A percentile compares a stretch with the other conserved stretches of the same genome.
Conservation (phyloP, 1,140 invertebrate species). For the Mamestra configurata region DNA sequence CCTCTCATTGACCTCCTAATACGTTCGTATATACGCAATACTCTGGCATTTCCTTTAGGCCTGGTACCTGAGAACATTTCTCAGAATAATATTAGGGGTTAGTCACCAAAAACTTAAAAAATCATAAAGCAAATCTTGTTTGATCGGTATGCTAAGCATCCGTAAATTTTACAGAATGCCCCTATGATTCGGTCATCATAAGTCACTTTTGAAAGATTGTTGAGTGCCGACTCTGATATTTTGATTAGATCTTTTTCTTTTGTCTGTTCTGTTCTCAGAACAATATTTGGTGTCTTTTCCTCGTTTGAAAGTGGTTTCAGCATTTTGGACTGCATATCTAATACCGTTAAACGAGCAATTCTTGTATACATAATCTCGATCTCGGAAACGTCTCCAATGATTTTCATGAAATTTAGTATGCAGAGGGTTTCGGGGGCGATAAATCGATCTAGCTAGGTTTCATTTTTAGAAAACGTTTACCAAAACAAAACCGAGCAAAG, state of each 20-base stretch:
- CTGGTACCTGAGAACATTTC: conserved; percentile 59
- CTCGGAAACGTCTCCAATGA: too few relatives aligned
- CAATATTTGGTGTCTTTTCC: conserved; percentile 19
- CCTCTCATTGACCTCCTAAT: conserved; percentile 30
- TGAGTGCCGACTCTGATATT: conserved; percentile 14
- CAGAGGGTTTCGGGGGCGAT: too few relatives aligned
- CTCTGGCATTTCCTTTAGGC: conserved; percentile 67
- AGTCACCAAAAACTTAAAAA: conserved; percentile 64
- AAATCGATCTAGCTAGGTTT: too few relatives aligned
- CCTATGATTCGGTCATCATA: conserved; percentile 37
- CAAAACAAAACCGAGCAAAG: too few relatives aligned
- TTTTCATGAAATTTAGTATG: too few relatives aligned
- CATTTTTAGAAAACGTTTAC: too few relatives aligned
- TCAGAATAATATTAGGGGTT: conserved; percentile 64
- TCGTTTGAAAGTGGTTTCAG: conserved; percentile 1
- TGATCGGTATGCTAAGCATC: conserved; percentile 55
- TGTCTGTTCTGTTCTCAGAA: conserved; percentile 15
- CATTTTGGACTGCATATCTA: background rate
- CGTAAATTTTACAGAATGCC: conserved; percentile 21
- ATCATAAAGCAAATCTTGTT: conserved; percentile 50
- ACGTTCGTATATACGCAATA: conserved; percentile 24
- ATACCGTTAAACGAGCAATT: too few relatives aligned
- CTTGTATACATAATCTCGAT: too few relatives aligned
- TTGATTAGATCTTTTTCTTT: conserved; percentile 27
- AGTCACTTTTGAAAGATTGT: conserved; percentile 37